Conservation (phyloP, 2,113 vertebrate genomes). For the Oncorhynchus clarkii region DNA sequence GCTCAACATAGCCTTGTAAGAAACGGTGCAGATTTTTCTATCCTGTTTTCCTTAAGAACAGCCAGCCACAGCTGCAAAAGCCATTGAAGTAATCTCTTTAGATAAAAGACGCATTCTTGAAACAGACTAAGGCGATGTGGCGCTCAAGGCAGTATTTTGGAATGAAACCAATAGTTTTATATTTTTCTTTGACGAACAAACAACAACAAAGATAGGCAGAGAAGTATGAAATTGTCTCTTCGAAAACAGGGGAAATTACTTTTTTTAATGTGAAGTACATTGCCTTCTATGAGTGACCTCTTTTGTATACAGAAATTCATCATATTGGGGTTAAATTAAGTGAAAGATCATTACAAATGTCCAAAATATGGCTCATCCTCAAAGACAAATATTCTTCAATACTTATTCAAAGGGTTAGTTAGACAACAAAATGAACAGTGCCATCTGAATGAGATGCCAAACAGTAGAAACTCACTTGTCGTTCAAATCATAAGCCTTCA, state of each 20-base stretch:
- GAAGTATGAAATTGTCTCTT: conserved; percentile 13
- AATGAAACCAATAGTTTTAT: conserved; percentile 5
- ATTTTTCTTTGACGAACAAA: background rate
- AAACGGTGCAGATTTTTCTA: too few species aligned
- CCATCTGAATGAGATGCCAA: too few species aligned
- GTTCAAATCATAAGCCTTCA: too few species aligned
- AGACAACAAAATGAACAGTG: too few species aligned
- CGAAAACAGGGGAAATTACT: too few species aligned
- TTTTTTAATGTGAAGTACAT: conserved; percentile 16
- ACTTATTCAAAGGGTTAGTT: too few species aligned
- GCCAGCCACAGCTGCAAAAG: background rate
- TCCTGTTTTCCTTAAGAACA: background rate
- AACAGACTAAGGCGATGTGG: conserved; percentile 6
- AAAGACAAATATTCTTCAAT: too few species aligned
- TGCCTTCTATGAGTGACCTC: conserved; percentile 36
- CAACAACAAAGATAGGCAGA: conserved; percentile 20
- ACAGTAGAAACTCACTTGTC: too few species aligned
- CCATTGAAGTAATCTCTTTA: conserved; percentile 13
- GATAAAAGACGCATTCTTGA: background rate
- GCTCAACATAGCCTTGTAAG: too few species aligned
- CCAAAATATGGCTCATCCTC: too few species aligned
- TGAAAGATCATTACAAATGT: conserved; percentile 9
- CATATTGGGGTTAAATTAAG: background rate
- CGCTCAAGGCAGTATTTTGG: conserved; percentile 16
- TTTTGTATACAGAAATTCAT: conserved; percentile 15